Conservation (phyloP, 2,797 vertebrate species). For the Morelia viridis region DNA sequence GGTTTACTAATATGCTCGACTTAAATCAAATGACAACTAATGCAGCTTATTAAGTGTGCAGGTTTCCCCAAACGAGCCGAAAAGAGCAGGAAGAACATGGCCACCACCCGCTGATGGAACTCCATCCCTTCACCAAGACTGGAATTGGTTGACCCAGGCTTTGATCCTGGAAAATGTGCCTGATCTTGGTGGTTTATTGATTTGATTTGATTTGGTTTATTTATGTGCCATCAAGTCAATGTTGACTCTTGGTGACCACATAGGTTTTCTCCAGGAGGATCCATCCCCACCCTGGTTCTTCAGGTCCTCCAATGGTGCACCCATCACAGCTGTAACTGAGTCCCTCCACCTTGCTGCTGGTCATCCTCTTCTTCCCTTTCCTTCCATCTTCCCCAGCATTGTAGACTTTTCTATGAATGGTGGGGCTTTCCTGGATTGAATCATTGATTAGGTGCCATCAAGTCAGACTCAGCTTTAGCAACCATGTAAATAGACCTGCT, state of each 20-base stretch:
- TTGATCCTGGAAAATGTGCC: background rate
- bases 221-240: background rate
- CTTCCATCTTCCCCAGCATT: no score
- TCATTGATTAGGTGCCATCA: background rate
- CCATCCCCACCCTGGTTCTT: background rate
- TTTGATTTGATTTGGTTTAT: background rate
- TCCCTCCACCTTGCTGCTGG: background rate
- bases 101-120: background rate
- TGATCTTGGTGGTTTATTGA: background rate
- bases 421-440: no score
- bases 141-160: background rate
- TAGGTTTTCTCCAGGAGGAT: background rate
- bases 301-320: background rate
- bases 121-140: background rate
- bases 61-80: background rate
- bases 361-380: background rate
- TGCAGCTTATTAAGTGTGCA: constrained; percentile 9
- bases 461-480: background rate
- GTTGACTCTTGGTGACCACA: background rate
- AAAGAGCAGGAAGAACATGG: background rate
- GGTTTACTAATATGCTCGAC: background rate
- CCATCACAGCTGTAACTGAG: background rate
- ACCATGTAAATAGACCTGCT: background rate
- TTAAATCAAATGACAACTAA: constrained; percentile 41
- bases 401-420: background rate